Evolutionary conservation across 2,797 vertebrate species (phyloP).

Genomic region (Gymnothorax javanicus): DNA sequence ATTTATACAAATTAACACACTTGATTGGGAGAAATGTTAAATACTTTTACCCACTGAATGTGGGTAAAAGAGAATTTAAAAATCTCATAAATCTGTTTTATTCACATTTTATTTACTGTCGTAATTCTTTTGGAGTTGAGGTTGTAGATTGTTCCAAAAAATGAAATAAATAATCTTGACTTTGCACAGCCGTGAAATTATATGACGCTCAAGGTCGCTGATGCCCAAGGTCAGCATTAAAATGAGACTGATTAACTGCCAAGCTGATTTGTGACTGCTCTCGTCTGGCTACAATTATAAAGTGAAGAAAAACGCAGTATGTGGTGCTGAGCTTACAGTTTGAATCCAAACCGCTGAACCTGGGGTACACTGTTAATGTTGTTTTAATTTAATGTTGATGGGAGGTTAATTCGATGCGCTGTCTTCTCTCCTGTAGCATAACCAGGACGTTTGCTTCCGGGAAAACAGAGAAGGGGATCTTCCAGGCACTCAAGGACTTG

Average conservation of each 20-base stretch:
- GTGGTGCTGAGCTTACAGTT: background rate
- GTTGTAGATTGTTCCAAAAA: background rate
- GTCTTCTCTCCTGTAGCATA: constrained; percentile 72
- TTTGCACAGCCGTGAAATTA: background rate
- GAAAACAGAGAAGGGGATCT: constrained; percentile 99
- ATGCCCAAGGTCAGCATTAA: background rate
- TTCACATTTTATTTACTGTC: too few species aligned
- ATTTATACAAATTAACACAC: too few species aligned
- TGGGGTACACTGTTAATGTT: background rate
- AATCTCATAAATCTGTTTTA: too few species aligned
- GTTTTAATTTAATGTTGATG: constrained; percentile 4
- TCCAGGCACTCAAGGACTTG: constrained; percentile 96
- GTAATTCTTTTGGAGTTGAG: too few species aligned
- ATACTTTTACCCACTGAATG: too few species aligned
- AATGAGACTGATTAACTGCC: background rate
- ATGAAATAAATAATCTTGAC: background rate
- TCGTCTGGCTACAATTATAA: background rate
- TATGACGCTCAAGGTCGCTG: background rate
- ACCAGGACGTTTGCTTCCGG: constrained; percentile 98
- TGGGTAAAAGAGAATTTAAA: too few species aligned
- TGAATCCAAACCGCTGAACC: background rate
- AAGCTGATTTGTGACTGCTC: background rate
- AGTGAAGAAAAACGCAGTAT: background rate
- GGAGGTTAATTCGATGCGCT: background rate
- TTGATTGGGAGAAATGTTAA: too few species aligned